Evolutionary conservation across 30 jellyfish, hydroid and myxozoan genomes (phyloP), one percentile per base, ranked within the genome.

Genomic region (Haliclystus octoradiatus): DNA sequence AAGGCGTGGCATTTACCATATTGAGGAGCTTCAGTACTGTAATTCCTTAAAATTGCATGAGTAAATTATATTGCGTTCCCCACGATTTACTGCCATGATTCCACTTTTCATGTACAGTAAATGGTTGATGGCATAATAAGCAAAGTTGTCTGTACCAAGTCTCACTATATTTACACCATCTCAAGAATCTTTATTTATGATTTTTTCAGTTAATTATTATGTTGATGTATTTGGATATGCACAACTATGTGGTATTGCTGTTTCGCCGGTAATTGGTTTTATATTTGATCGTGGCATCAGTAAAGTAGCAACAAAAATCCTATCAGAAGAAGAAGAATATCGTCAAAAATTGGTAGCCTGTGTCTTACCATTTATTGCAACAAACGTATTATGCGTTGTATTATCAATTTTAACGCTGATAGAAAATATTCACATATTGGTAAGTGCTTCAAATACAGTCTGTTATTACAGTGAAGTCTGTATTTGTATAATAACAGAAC

Each of bases 241-340:
- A 1, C 96, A 86, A 73, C 46, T 80, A 31, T 84, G 87, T 74
- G 96, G 94, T 13, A 49, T 86, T 13, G 31, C 68, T 0, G 87
- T 79, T 3, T 76, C 95, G 28, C 96, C 96, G 0, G 29, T 86
- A 1, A 68, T 78, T 66, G 96, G 96, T 2, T 68, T 72, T 13
- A 62, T 69, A 26, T 78, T 86, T 61, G 94, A 78, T 34, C 66
- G 81, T 50, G 72, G 33, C 2, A 0, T 64, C 1, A 62, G 67
- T 25, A 65, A 29, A n/a, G 33, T 50, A 23, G 49, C 33, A 27
- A 49, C 15, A 25, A 30, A 25, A 13, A 28, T 1, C 34, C 12
- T 74, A 53, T 27, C 85, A 25, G 66, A 60, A 3, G 75, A 72
- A 0, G 83, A 63, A 47, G 49, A 31, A 2, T 72, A 78, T 0